A percentile compares a stretch with the other conserved stretches of the same genome.
These are phyloP conservation scores for Itoplectis maculator DNA, from an alignment of 2,888 invertebrate species.

Conservation along the genomic window DNA sequence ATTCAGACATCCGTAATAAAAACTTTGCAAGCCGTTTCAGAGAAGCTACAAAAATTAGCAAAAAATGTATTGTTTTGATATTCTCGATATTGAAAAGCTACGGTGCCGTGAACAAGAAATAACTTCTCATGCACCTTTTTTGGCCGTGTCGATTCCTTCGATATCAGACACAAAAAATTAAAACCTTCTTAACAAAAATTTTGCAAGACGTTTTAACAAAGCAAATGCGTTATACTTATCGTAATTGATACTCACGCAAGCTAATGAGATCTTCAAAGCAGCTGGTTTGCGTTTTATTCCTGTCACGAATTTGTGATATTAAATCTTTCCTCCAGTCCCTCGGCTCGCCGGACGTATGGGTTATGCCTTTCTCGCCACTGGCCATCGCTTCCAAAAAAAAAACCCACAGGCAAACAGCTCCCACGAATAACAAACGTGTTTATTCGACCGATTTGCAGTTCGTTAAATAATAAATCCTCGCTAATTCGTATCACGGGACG, in stretches of 20 bases:
- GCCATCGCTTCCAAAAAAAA: slow-evolving; percentile 75
- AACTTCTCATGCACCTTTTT: no score
- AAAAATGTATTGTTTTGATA: no score
- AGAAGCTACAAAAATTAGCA: no score
- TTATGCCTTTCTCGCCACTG: slow-evolving; percentile 73
- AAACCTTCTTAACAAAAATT: background rate
- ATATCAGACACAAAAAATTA: background rate
- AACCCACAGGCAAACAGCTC: background rate
- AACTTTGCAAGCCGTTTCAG: no score
- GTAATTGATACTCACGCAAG: slow-evolving; percentile 89
- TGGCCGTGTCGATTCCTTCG: no score
- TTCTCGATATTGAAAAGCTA: no score
- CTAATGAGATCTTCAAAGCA: slow-evolving; percentile 92
- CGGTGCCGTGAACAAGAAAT: no score
- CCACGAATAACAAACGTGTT: background rate
- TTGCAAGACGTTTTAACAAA: background rate
- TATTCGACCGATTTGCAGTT: background rate
- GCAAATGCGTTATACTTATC: background rate
- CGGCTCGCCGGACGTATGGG: slow-evolving; percentile 79
- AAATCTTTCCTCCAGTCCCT: slow-evolving; percentile 90
- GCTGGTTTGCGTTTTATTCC: slow-evolving; percentile 91
- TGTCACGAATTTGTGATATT: slow-evolving; percentile 89
- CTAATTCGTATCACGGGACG: background rate
- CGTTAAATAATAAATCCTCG: background rate
- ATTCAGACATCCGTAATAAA: no score